Evolutionary conservation across 2,113 vertebrate species (phyloP), one percentile per base, ranked within the genome.

Genomic region (Oryzias melastigma): DNA sequence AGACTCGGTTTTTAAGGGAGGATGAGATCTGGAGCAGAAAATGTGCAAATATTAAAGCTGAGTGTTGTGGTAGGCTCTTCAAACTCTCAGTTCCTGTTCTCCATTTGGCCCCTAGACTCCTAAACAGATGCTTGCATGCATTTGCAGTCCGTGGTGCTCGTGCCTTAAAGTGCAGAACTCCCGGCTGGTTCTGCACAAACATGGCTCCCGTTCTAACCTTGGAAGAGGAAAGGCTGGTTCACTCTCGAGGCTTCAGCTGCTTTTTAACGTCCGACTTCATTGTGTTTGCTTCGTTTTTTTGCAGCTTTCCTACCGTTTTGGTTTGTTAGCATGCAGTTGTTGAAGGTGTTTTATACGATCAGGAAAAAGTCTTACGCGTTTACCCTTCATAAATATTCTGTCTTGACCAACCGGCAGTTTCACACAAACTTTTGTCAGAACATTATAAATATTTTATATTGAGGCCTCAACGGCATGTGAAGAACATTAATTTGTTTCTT

Each of bases 281-380:
- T 35, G 35, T 35, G 35, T 35, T 27, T 46, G 35, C 48, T 49
- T 45, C 24, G 8, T 13, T 16, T 35, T 20, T 51, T 12, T 16
- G 19, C 7, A 40, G 13, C 17, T 42, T 43, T 56, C 62, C 14
- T 29, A 18, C n/a, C 5, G 41, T 20, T 35, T 12, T 42, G n/a
- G 35, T 47, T 22, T 57, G 46, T 45, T 70, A 57, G 54, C 48
- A 7, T 44, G 57, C 40, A 27, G 62, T 49, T 42, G n/a, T 65
- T 56, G 62, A 43, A 42, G 12, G 13, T 8, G 24, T 0, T 55
- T 49, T 43, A 24, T 22, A 8, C 35, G 35, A n/a, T 44, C 58
- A 35, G 20, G 27, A 35, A 59, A 58, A 46, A 55, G 24, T 54
- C 10, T 1, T 17, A 5, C 0, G 22, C 42, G 24, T 66, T 45